Evolutionary conservation across 1,140 invertebrate genomes (phyloP).

Genomic region (Drosophila punjabiensis): DNA sequence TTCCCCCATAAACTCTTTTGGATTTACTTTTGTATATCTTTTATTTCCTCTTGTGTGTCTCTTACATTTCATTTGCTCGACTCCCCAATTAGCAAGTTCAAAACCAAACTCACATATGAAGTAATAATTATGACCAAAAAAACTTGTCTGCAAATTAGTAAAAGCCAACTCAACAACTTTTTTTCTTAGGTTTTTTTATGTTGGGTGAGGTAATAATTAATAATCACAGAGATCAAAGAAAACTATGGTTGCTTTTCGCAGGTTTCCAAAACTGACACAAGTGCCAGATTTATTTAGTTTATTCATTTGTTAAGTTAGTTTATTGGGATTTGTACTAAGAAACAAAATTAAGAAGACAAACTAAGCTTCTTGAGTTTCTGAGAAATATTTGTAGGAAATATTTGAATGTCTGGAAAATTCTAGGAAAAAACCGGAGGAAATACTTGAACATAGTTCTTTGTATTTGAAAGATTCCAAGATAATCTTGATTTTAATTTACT

Average conservation of each 20-base stretch:
- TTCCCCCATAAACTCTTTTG: neutral
- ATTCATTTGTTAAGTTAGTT: neutral
- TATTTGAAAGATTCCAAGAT: neutral
- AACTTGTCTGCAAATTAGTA: constrained; percentile 75
- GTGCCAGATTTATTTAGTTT: neutral
- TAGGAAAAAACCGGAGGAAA: too few relatives aligned
- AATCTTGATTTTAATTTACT: neutral
- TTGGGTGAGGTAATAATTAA: constrained; percentile 33
- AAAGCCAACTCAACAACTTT: constrained; percentile 50
- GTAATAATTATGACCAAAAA: constrained; percentile 47
- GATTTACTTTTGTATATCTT: neutral
- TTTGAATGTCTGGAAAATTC: too few relatives aligned
- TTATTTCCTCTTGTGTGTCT: constrained; percentile 8
- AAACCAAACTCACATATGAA: constrained; percentile 45
- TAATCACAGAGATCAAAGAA: constrained; percentile 20
- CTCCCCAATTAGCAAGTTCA: constrained; percentile 59
- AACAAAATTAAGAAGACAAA: neutral
- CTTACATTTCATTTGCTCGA: constrained; percentile 14
- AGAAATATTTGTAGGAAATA: neutral
- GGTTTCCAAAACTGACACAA: neutral
- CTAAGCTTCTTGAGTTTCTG: neutral
- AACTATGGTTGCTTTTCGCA: constrained; percentile 3
- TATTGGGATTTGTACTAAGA: neutral
- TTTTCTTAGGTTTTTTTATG: constrained; percentile 20
- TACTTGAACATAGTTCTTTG: accelerated